Evolutionary conservation across 2,797 vertebrate genomes (phyloP), one percentile per base, ranked within the genome.

Genomic region (Enteromius radiatus): DNA sequence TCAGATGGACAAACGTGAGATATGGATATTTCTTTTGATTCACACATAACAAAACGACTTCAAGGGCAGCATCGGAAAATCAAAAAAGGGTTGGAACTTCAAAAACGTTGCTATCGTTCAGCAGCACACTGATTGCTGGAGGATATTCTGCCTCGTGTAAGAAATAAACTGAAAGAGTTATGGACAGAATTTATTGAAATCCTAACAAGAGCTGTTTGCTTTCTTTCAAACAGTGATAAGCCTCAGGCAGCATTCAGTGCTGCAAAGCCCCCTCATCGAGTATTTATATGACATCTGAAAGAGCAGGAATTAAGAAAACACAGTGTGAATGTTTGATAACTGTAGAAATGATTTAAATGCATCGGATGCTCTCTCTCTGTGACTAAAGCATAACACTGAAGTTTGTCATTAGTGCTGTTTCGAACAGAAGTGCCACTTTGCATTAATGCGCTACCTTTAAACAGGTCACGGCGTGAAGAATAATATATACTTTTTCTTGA

Each of bases 181-280:
- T 88, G 85, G 88, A 84, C 87, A 85, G 88, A 89, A 88, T 86
- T 87, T 88, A 91, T 90, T 91, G 86, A 92, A 91, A 84, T 82
- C 61, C 69, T 78, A 80, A 85, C 59, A 83, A 88, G 68, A 87
- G 83, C 74, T 88, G 90, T 87, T 90, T 88, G 85, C 84, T 86
- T 88, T 82, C 74, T 87, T 73, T 89, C 87, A 91, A 92, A 91
- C 89, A 87, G 88, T 90, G 91, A 93, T 92, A 91, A 94, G 91
- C 93, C 91, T 86, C 88, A 83, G 89, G 92, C 92, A 87, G 90
- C 91, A 88, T 92, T 92, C 89, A 85, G 84, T 85, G 65, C 52
- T 80, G 49, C 78, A 69, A 43, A 90, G 76, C 83, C 88, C 90
- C 88, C 89, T 83, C 86, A 77, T 68, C 52, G 80, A 88, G 82